Base-by-base conservation (phyloP, 2,113 vertebrate species). In the Bubo scandiacus region DNA sequence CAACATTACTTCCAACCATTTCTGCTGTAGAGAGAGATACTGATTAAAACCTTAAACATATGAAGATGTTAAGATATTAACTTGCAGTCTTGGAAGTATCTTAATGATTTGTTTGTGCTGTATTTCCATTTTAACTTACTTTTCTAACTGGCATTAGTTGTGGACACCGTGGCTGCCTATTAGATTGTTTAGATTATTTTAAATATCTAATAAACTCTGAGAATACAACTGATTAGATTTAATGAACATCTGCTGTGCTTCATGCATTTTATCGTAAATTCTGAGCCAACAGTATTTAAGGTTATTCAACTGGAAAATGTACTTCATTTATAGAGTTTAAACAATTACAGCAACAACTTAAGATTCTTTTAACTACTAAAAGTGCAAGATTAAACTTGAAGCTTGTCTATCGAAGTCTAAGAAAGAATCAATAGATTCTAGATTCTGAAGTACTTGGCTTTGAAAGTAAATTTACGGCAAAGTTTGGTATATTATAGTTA, bases 231-330 rank as follows among this genome's bases (percentile, higher is more conserved):
- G 91, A 95, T 97, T 40, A 87, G 75, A 65, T 93, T 59, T 94
- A 97, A 92, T 85, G 75, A 97, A 88, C 89, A 84, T 94, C 84
- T 93, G 84, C 94, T 42, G n/a, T 84, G 86, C 90, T 90, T 93
- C 45, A 25, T 93, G 85, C 75, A 86, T 96, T 81, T 90, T 42
- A 36, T 54, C 2, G 7, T 92, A 67, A 90, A 68, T 88, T 90
- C 87, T 92, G 62, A 95, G 78, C 70, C 70, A 80, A 87, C 51
- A 29, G 65, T 83, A 93, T 91, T 94, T 86, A 91, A 58, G 61
- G 84, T 95, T 94, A 84, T 95, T 95, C 89, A 90, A 2, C 92
- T 94, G 87, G 91, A 95, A 97, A 96, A 96, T 95, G 68, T 65
- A 95, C 94, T 96, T 94, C 83, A 88, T 90, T 96, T 95, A 29